Evolutionary conservation across 2,113 vertebrate species (phyloP).

Genomic region (Martes martes): DNA sequence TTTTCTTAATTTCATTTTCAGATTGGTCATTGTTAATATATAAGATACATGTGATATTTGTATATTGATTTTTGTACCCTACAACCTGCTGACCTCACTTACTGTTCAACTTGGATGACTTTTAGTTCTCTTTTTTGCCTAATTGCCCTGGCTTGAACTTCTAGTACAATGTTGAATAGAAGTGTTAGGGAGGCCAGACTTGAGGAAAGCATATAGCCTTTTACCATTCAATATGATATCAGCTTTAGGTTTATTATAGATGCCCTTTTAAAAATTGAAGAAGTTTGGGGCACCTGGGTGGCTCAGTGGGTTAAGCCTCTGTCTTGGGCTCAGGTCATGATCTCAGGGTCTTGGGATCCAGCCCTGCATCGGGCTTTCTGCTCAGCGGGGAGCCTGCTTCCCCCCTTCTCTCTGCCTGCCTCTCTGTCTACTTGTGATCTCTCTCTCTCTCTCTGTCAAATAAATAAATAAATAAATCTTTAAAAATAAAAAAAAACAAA

Average conservation of each 20-base stretch:
- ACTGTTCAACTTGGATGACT: not conserved
- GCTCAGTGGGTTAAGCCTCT: too few relatives aligned
- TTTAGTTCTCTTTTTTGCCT: not conserved
- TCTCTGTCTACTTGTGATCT: too few relatives aligned
- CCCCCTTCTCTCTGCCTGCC: too few relatives aligned
- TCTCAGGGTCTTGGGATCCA: too few relatives aligned
- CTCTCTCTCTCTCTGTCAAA: too few relatives aligned
- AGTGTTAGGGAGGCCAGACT: not conserved
- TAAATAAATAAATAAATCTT: too few relatives aligned
- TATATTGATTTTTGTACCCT: not conserved
- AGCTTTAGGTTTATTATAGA: not conserved
- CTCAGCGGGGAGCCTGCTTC: too few relatives aligned
- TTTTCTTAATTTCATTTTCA: constrained; percentile 16
- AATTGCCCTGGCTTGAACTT: not conserved
- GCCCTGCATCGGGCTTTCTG: too few relatives aligned
- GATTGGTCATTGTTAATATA: not conserved
- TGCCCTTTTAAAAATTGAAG: not conserved
- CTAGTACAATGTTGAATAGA: not conserved
- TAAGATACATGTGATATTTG: not conserved
- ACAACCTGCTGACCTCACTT: not conserved
- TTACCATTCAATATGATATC: not conserved
- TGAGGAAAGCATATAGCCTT: not conserved
- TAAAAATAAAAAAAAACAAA: too few relatives aligned
- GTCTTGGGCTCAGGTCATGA: too few relatives aligned
- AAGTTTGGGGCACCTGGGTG: not conserved